Evolutionary conservation across 2,888 invertebrate genomes (phyloP).

Genomic region (Panopea generosa): DNA sequence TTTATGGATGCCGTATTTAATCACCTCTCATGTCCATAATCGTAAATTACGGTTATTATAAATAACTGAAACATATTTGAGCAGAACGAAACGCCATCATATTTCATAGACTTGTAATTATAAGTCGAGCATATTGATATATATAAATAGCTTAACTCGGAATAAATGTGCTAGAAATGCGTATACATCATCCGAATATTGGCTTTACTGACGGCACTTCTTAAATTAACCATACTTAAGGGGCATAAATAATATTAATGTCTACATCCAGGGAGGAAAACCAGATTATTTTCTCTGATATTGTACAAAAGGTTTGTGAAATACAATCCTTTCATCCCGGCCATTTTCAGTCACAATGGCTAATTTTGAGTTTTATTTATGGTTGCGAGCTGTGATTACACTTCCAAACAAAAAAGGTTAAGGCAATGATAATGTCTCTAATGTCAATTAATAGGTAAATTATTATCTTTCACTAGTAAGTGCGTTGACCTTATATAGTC

Average conservation of each 20-base stretch:
- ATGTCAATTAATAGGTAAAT: neutral
- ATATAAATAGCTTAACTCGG: constrained; percentile 6
- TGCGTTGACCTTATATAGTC: neutral
- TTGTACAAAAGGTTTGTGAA: neutral
- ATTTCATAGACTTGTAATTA: constrained; percentile 13
- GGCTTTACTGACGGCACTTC: constrained; percentile 3
- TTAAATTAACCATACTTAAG: constrained; percentile 11
- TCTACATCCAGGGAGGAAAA: constrained; percentile 1
- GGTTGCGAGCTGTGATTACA: neutral
- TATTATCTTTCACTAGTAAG: no score
- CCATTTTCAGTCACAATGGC: constrained; percentile 2
- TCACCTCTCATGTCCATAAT: constrained; percentile 23
- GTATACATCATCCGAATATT: constrained; percentile 6
- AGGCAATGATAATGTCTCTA: neutral
- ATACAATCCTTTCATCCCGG: neutral
- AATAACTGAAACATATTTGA: constrained; percentile 27
- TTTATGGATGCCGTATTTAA: neutral
- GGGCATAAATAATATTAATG: constrained; percentile 15
- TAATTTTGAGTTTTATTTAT: neutral
- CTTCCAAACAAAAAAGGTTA: neutral
- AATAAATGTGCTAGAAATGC: constrained; percentile 9
- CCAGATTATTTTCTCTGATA: constrained; percentile 1
- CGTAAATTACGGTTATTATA: constrained; percentile 44
- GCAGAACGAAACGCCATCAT: constrained; percentile 5
- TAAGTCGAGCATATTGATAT: constrained; percentile 9